Conservation (phyloP, 1,140 invertebrate species). For the Eriocheir sinensis region DNA sequence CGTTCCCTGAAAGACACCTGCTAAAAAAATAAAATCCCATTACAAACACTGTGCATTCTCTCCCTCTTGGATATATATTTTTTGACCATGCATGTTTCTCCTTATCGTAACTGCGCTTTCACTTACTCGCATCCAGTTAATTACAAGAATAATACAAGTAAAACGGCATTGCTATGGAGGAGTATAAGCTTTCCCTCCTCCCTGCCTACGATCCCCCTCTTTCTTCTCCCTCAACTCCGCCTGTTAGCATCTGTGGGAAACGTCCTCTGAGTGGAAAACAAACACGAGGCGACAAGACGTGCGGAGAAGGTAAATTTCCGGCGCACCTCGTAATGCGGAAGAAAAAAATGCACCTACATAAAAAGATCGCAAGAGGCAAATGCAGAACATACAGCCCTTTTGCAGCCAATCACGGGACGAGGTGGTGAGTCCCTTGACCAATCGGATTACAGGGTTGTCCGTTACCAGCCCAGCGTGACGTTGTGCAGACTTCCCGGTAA, state of each 20-base stretch:
- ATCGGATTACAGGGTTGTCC: constrained; percentile 43
- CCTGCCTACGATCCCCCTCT: no score
- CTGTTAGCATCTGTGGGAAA: background rate
- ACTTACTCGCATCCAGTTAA: no score
- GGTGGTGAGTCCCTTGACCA: background rate
- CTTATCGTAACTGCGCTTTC: no score
- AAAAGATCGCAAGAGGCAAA: background rate
- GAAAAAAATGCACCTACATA: background rate
- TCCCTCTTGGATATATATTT: no score
- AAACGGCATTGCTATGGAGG: background rate
- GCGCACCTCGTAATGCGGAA: background rate
- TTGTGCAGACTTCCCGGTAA: constrained; percentile 7
- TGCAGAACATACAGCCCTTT: background rate
- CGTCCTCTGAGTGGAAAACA: background rate
- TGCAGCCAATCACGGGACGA: background rate
- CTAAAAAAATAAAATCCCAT: no score
- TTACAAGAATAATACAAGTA: no score
- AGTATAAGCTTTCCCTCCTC: no score
- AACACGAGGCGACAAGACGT: background rate
- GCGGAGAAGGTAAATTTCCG: background rate
- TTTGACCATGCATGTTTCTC: no score
- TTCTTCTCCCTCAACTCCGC: no score
- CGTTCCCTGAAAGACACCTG: no score
- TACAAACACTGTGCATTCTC: background rate
- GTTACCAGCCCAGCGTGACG: constrained; percentile 32